Conservation (phyloP, 2,888 invertebrate species). For the Tenthredo mesomela region DNA sequence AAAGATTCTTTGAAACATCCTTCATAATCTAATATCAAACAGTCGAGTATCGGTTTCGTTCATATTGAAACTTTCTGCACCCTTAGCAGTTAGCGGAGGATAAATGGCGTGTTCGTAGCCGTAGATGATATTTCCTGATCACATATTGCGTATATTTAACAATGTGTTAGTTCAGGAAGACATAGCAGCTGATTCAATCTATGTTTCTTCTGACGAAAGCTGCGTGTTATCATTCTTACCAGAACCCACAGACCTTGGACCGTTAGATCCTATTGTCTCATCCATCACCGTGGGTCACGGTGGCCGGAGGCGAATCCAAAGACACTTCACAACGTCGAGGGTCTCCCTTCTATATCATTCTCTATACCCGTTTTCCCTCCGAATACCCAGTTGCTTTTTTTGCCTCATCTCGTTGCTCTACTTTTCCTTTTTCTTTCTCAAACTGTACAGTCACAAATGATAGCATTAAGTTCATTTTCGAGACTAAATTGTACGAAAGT, state of each 20-base stretch:
- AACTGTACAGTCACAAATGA: not conserved
- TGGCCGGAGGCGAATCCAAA: conserved; percentile 8
- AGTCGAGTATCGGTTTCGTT: not conserved
- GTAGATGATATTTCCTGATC: not conserved
- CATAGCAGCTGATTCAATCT: not conserved
- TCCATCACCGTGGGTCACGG: not conserved
- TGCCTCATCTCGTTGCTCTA: not conserved
- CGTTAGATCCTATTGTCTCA: conserved; percentile 8
- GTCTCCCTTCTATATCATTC: conserved; percentile 14
- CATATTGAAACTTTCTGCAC: not conserved
- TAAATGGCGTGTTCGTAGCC: no score
- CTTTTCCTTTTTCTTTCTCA: not conserved
- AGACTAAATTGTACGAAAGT: not conserved
- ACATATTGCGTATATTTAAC: not conserved
- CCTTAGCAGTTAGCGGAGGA: not conserved
- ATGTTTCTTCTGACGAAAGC: not conserved
- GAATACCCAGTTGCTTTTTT: not conserved
- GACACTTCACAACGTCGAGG: not conserved
- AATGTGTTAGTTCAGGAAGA: not conserved
- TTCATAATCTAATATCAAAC: not conserved
- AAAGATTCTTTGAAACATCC: not conserved
- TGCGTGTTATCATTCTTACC: not conserved
- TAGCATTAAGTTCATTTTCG: not conserved
- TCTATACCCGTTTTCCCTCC: not conserved
- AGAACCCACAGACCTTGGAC: conserved; percentile 1